Evolutionary conservation across 1,140 invertebrate genomes (phyloP), one percentile per base, ranked within the genome.

Genomic region (Acromyrmex echinatior): DNA sequence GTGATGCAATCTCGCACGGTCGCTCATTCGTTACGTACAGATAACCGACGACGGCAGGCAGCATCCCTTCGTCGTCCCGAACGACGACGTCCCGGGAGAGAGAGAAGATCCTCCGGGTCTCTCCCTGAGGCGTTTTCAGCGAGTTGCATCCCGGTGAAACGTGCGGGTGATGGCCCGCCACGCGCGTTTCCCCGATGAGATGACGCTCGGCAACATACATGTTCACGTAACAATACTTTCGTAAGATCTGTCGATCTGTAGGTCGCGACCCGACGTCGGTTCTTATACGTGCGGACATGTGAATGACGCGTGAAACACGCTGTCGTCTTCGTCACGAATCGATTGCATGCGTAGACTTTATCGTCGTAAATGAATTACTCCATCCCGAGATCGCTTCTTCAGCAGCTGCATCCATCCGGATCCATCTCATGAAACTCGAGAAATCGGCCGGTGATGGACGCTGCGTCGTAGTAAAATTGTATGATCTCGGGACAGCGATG

Each of bases 1-100:
- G 35, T 56, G 70, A 84, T 62, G 70, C 68, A 74, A 82, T 82
- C 56, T 84, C 39, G 80, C 31, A 49, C 25, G 45, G 49, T 21
- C 58, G 39, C 39, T 28, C 45, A 35, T n/a, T 35, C 31, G 28
- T 35, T 60, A 73, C 68, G 18, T 35, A 35, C 35, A 45, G 51
- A 81, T 81, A 70, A 81, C 21, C 18, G 39, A 49, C 62, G 62
- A 80, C 77, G 28, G 18, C 66, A 28, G 35, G 56, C 76, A 28
- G 25, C 45, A 45, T 70, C 51, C n/a, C 56, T 53, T 49, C 51
- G 49, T 82, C 80, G 35, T 62, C 51, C 31, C 18, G 10, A n/a
- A 28, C 18, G 28, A 35, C 25, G 60, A 18, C 28, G 56, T 74
- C 80, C 35, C 68, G 53, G 51, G 60, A 31, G 21, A 45, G 74